Evolutionary conservation across 2,797 vertebrate genomes (phyloP).

Genomic region (Xenentodon cancila): DNA sequence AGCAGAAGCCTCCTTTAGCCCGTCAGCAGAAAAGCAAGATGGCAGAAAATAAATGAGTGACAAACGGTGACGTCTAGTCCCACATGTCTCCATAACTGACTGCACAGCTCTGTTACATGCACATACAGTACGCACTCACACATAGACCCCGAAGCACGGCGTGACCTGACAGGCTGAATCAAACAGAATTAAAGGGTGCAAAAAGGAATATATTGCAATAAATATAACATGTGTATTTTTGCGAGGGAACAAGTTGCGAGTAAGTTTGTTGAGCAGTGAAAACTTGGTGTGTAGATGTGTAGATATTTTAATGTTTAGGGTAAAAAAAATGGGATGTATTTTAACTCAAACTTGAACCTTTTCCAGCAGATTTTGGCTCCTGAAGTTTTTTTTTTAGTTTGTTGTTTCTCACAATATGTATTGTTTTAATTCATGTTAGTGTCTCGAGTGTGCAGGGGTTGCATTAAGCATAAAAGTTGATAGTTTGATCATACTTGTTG

Average conservation of each 20-base stretch:
- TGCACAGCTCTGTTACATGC: slow-evolving; percentile 5
- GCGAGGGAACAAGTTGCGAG: slow-evolving; percentile 4
- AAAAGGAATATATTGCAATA: not conserved
- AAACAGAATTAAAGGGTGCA: slow-evolving; percentile 2
- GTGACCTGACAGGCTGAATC: slow-evolving; percentile 6
- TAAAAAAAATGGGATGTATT: not conserved
- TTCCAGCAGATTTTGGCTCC: not conserved
- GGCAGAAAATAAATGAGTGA: slow-evolving; percentile 39
- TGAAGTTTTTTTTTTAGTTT: too few species aligned
- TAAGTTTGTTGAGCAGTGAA: not conserved
- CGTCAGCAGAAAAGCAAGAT: slow-evolving; percentile 37
- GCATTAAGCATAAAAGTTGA: too few species aligned
- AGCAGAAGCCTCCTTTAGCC: slow-evolving; percentile 35
- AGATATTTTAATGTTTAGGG: not conserved
- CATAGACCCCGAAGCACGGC: not conserved
- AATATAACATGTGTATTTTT: not conserved
- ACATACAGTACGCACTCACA: not conserved
- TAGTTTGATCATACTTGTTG: too few species aligned
- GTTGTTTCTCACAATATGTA: too few species aligned
- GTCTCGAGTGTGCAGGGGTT: too few species aligned
- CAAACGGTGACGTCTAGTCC: slow-evolving; percentile 40
- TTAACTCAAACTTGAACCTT: not conserved
- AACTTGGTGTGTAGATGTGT: not conserved
- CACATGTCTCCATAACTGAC: slow-evolving; percentile 11
- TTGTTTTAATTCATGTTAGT: too few species aligned